Evolutionary conservation across 1,140 invertebrate species (phyloP), one percentile per base, ranked within the genome.

Genomic region (Drosophila parvula): DNA sequence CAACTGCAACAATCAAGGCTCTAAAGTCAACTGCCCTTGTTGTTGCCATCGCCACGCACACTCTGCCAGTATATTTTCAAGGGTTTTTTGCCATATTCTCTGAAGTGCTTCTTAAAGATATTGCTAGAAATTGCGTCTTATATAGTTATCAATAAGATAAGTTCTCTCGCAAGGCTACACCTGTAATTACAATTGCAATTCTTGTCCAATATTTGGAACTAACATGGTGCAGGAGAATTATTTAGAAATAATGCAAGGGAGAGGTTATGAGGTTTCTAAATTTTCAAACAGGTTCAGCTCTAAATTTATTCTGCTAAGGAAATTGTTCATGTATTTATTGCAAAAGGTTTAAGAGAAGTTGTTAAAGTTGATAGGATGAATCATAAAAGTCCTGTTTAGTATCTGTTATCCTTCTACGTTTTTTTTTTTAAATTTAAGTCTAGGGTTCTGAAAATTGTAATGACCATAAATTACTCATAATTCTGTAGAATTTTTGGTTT

Each of bases 11-110:
- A 89, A 50, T 73, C 74, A 80, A 84, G 80, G 70, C 58, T 78
- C 80, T 60, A 86, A 82, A 88, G 83, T 88, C 83, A 79, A 73
- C 47, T 68, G 78, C 16, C 51, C 48, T 80, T 38, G 59, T 22
- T 18, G 59, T 48, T 64, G 69, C 53, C 55, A 60, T 44, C 28
- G 59, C 65, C 51, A 73, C 53, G 63, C 73, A 75, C 71, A 45
- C 59, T 64, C 34, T 14, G 28, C 34, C 36, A 43, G 30, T 14
- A 62, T 16, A 30, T n/a, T 50, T 47, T 43, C 36, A 65, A 58
- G 51, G 43, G 40, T 44, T 40, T 45, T 45, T 18, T 56, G 32
- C 40, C 45, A 56, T 43, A 74, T 38, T 74, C 51, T 43, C 30
- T 43, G 28, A 51, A 65, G 28, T 65, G 41, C 45, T 50, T 44